These are phyloP conservation scores for Drosophila bocki DNA, from an alignment of 1,140 invertebrate genomes.

Conservation along the genomic window DNA sequence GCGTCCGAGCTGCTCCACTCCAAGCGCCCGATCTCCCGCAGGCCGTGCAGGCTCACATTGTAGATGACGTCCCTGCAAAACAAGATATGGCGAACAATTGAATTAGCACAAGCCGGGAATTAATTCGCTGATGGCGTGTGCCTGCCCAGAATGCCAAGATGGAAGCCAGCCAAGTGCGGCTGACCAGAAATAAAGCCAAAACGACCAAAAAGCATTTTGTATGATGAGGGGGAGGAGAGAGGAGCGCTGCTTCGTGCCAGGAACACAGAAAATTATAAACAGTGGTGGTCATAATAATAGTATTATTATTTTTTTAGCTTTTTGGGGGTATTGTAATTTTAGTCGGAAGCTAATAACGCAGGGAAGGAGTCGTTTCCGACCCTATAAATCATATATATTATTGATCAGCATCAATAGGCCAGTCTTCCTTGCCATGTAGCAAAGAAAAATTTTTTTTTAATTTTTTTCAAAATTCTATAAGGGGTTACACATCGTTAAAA, in stretches of 20 bases:
- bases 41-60: conserved; percentile 91
- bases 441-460: no score
- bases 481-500: no score
- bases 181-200: conserved; percentile 35
- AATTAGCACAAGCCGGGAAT: conserved; percentile 82
- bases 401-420: no score
- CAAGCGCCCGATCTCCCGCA: conserved; percentile 89
- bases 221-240: background rate
- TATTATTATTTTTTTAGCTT: no score
- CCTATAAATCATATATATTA: no score
- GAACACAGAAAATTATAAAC: conserved; percentile 20
- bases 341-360: no score
- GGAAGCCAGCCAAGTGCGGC: conserved; percentile 51
- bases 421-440: no score
- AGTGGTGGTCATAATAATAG: conserved; percentile 5
- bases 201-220: conserved; percentile 4
- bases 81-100: conserved; percentile 78
- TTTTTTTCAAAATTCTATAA: no score
- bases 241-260: conserved; percentile 15
- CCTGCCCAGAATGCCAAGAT: conserved; percentile 60
- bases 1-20: conserved; percentile 93
- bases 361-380: no score
- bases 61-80: conserved; percentile 89
- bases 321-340: no score
- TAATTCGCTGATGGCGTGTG: conserved; percentile 66